These are phyloP conservation scores for Eumaeus atala DNA, from an alignment of 1,140 invertebrate species.

Conservation along the genomic window DNA sequence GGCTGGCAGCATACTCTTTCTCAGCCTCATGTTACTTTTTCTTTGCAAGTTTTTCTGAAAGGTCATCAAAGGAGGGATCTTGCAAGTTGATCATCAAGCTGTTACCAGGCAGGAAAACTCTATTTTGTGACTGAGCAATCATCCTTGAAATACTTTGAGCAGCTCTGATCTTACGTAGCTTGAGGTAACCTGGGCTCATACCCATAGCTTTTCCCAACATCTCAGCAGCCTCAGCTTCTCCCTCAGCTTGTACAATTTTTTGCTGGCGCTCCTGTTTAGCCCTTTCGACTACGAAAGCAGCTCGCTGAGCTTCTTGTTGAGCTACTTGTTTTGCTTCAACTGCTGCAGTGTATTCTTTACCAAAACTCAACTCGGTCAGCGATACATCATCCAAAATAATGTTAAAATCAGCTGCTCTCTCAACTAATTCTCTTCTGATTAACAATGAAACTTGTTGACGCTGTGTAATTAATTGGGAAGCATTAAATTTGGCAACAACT, in stretches of 20 bases:
- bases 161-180: slow-evolving; percentile 97
- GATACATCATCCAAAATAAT: slow-evolving; percentile 99
- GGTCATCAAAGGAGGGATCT: slow-evolving; percentile 93
- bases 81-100: slow-evolving; percentile 98
- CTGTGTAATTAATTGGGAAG: slow-evolving; percentile 98
- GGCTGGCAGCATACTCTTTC: slow-evolving; percentile 48
- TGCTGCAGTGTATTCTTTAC: slow-evolving; percentile 99
- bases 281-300: slow-evolving; percentile 97
- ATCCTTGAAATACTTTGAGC: slow-evolving; percentile 98
- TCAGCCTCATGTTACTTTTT: slow-evolving; percentile 80
- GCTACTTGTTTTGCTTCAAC: slow-evolving; percentile 99
- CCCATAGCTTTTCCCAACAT: slow-evolving; percentile 97
- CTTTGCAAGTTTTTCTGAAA: slow-evolving; percentile 86
- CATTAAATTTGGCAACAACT: slow-evolving; percentile 99
- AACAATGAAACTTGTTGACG: slow-evolving; percentile 96
- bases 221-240: slow-evolving; percentile 98
- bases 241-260: slow-evolving; percentile 99
- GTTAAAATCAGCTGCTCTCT: slow-evolving; percentile 98
- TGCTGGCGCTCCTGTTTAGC: slow-evolving; percentile 99
- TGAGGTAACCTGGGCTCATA: slow-evolving; percentile 97
- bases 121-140: slow-evolving; percentile 96
- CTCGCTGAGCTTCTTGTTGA: slow-evolving; percentile 99
- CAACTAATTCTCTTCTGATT: slow-evolving; percentile 94
- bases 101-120: slow-evolving; percentile 93
- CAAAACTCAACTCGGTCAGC: slow-evolving; percentile 98